Conservation (phyloP, 1,140 invertebrate species). For the Glossosoma conforme region DNA sequence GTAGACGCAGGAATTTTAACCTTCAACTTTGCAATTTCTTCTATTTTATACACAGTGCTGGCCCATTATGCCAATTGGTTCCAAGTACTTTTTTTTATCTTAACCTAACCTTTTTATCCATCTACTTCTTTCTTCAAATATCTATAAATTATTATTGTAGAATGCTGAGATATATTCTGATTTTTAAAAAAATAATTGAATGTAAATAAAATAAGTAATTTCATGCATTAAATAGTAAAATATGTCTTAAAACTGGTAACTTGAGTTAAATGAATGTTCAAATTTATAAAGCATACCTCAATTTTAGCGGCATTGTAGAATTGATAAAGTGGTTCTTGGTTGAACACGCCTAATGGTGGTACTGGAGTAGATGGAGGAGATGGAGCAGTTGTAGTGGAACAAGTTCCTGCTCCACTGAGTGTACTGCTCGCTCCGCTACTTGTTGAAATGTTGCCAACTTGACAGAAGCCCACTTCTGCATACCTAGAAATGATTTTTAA, state of each 20-base stretch:
- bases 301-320: slow-evolving; percentile 79
- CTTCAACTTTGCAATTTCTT: too few species aligned
- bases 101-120: too few species aligned
- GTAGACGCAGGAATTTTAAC: too few species aligned
- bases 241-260: too few species aligned
- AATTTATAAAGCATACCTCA: slow-evolving; percentile 51
- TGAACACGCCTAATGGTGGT: slow-evolving; percentile 41
- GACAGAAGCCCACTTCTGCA: slow-evolving; percentile 58
- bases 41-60: too few species aligned
- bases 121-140: too few species aligned
- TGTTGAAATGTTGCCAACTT: slow-evolving; percentile 49
- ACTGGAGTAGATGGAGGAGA: slow-evolving; percentile 37
- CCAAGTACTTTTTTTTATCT: too few species aligned
- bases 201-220: not conserved
- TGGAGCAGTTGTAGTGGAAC: slow-evolving; percentile 34
- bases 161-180: too few species aligned
- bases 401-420: slow-evolving; percentile 46
- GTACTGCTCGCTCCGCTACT: slow-evolving; percentile 43
- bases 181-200: not conserved
- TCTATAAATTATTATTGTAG: too few species aligned
- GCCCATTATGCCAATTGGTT: too few species aligned
- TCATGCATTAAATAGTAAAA: too few species aligned
- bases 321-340: slow-evolving; percentile 83
- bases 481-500: slow-evolving; percentile 51
- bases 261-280: not conserved